Evolutionary conservation across 2,888 invertebrate species (phyloP).

Genomic region (Cordilura impudica): DNA sequence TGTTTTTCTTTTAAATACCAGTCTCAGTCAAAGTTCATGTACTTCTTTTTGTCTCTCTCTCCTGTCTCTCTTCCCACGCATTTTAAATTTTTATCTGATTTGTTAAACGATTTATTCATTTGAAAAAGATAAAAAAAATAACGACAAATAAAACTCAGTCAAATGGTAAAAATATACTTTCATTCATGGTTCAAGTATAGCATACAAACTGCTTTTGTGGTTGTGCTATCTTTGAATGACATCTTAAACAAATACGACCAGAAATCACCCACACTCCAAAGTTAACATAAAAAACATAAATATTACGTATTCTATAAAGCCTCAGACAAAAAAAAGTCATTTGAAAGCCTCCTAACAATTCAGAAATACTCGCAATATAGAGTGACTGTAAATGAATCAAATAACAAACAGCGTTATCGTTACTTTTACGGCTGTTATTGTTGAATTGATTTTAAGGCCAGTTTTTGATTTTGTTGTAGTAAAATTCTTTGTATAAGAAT

Average conservation of each 20-base stretch:
- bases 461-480: background rate
- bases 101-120: no score
- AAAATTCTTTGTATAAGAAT: background rate
- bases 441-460: background rate
- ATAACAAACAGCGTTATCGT: no score
- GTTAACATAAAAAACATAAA: background rate
- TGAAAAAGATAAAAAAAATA: no score
- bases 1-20: no score
- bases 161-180: background rate
- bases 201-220: background rate
- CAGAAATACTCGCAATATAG: background rate
- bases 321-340: no score
- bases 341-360: background rate
- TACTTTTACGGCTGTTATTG: background rate
- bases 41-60: no score
- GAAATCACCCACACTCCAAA: constrained; percentile 28
- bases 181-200: background rate
- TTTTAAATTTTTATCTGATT: no score
- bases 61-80: no score
- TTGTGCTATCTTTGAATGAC: constrained; percentile 25
- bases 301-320: background rate
- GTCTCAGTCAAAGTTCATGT: no score
- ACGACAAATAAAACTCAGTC: background rate
- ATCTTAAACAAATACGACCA: constrained; percentile 17
- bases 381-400: background rate